A percentile compares a stretch with the other conserved stretches of the same genome.
Evolutionary conservation across 2,888 invertebrate genomes (phyloP).

Genomic region (Charanyca ferruginea): DNA sequence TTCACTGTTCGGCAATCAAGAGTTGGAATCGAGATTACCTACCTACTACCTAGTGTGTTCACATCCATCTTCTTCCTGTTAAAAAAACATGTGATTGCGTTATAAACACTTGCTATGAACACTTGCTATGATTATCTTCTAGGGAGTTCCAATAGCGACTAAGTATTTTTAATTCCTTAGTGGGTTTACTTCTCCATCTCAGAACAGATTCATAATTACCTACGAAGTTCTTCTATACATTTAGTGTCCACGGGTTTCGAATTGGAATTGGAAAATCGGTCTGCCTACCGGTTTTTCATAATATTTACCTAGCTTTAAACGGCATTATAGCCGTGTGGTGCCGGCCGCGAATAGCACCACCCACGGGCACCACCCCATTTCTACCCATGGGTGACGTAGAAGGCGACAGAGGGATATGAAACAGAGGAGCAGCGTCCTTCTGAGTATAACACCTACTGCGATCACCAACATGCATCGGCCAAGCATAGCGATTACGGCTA

Average conservation of each 20-base stretch:
- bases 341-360: no score
- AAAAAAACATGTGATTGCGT: slow-evolving; percentile 39
- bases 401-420: no score
- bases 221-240: neutral
- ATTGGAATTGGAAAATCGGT: slow-evolving; percentile 8
- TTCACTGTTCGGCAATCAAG: slow-evolving; percentile 78
- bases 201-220: slow-evolving; percentile 1
- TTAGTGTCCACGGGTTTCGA: neutral
- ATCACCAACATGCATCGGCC: no score
- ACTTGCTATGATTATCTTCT: slow-evolving; percentile 13
- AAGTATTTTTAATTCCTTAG: no score
- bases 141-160: no score
- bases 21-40: slow-evolving; percentile 64
- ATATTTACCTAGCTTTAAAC: slow-evolving; percentile 1
- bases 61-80: slow-evolving; percentile 66
- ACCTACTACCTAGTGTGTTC: slow-evolving; percentile 75
- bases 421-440: no score
- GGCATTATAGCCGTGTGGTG: no score
- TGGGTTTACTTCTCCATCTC: slow-evolving; percentile 7
- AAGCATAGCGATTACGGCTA: no score
- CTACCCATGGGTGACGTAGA: no score
- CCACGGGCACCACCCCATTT: no score
- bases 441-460: no score
- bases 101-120: no score
- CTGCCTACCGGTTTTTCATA: slow-evolving; percentile 28